Base-by-base conservation (phyloP, 2,888 invertebrate species). In the Sinodicranocentrus sp. region DNA sequence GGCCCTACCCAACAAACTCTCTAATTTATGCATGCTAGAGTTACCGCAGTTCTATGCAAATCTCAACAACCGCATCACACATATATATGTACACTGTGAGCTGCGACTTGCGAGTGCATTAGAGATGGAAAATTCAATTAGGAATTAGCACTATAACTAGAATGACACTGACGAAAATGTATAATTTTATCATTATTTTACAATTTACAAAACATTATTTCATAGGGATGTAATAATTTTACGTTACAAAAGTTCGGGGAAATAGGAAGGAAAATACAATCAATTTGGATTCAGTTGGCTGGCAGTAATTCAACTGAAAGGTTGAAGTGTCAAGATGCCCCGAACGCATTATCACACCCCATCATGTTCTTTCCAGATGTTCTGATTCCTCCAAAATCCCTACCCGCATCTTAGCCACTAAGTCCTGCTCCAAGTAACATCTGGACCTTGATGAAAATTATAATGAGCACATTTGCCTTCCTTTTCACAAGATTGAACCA, bases 391-490 rank as follows among this genome's bases (percentile, higher is more conserved):
- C 10, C 6, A 17, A 63, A 63, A 61, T 15, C 39, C 5, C 8
- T 59, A 15, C 26, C 26, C 23, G 25, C 19, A 17, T 68, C 25
- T 25, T n/a, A 48, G 48, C 13, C 48, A 13, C 48, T 48, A 15
- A n/a, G 17, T 48, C 23, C 23, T 73, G 28, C 48, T 28, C 19
- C 6, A 39, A 26, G 67, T 75, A 82, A 75, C 82, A 82, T 82
- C 82, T 82, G 82, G 82, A 82, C 63, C 39, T 63, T 68, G 76
- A 82, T 76, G 82, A 76, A 82, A 76, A 82, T 82, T 75, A 82
- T 76, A 68, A 82, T 82, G 76, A 76, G 63, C 76, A 65, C 68
- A 75, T 73, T 82, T 82, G 68, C 80, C 75, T 73, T 75, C 48
- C 23, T n/a, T 67, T 54, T 57, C 65, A 19, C 39, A 19, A n/a